Evolutionary conservation across 2,888 invertebrate species (phyloP), one percentile per base, ranked within the genome.

Genomic region (Carcina quercana): DNA sequence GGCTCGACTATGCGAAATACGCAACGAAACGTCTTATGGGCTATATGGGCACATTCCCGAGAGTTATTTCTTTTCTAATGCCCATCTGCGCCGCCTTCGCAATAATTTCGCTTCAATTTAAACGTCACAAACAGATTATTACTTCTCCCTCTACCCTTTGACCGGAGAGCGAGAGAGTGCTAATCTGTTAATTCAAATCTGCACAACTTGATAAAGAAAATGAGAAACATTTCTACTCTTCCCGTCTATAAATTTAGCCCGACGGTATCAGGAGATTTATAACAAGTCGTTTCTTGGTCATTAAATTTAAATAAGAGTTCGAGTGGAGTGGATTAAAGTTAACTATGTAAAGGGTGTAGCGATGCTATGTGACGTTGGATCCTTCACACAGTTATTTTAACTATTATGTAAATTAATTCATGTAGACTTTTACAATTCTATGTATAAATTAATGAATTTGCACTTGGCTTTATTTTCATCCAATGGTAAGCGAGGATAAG

Each of bases 51-150:
- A 66, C 70, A 61, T 70, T 69, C 42, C 50, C 44, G 46, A 59
- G 67, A 71, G 61, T 69, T 74, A 73, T 75, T 56, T 47, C 63
- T 50, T 58, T 53, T 56, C 55, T 74, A 70, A 75, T 71, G 63
- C 63, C 59, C 51, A 37, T 45, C 53, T 47, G 17, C 25, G 50
- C 42, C 45, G 44, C 46, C 49, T 25, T 38, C 40, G 53, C 43
- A 52, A 53, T 64, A 57, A 69, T 60, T 61, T 54, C 42, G 47
- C 40, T 34, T 45, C 45, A 48, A 52, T 58, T 59, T 60, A 56
- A 50, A 51, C 47, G 50, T 43, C 48, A 50, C 45, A 44, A 46
- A 40, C 30, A 34, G 42, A 35, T 39, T 39, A 37, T 38, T 42
- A 39, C 30, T 17, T 27, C 20, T 15, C 28, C 21, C 30, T 37